Evolutionary conservation across 2,113 vertebrate species (phyloP).

Genomic region (Bos javanicus): DNA sequence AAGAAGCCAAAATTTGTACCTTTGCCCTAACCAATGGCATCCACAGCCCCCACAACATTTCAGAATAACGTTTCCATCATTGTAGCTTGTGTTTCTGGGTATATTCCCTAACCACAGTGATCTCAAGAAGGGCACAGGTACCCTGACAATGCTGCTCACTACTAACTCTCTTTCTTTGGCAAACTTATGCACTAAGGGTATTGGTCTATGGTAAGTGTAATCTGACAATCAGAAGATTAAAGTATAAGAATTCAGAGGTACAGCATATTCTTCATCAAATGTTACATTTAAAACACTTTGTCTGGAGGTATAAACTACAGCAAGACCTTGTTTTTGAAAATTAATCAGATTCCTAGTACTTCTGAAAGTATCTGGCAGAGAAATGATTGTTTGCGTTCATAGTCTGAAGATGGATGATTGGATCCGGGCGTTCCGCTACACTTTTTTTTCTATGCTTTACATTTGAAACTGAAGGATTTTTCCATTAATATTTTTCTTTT

Average conservation of each 20-base stretch:
- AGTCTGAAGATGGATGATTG: constrained; percentile 33
- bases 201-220: not conserved
- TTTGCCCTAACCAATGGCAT: constrained; percentile 55
- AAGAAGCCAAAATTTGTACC: constrained; percentile 52
- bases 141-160: not conserved
- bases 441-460: not conserved
- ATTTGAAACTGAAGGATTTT: constrained; percentile 7
- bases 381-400: constrained; percentile 16
- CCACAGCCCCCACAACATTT: not conserved
- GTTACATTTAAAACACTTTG: constrained; percentile 40
- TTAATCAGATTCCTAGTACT: constrained; percentile 47
- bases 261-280: constrained; percentile 35
- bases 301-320: constrained; percentile 1
- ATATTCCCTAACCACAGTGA: not conserved
- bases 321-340: constrained; percentile 53
- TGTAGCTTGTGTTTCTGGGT: not conserved
- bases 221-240: not conserved
- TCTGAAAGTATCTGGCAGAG: constrained; percentile 28
- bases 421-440: not conserved
- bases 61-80: not conserved
- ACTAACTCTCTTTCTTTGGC: not conserved
- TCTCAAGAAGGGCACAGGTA: not conserved
- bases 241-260: not conserved
- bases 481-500: not conserved
- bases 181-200: not conserved